A percentile compares a stretch with the other conserved stretches of the same genome.
These are phyloP conservation scores for Pocillopora grandis DNA, from an alignment of 92 coral and sea anemone species.

Conservation along the genomic window DNA sequence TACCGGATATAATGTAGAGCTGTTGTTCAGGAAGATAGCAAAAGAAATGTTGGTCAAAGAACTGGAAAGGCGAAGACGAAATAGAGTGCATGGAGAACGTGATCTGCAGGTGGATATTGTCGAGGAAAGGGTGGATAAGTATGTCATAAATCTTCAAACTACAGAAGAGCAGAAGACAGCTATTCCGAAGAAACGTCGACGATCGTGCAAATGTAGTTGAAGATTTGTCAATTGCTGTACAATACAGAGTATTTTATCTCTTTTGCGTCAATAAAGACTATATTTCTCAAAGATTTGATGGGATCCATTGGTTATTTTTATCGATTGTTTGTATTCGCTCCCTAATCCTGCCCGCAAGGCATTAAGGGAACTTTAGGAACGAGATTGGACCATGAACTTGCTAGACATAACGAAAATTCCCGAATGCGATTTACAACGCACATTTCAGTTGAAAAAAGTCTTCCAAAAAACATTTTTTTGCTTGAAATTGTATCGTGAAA, in stretches of 20 bases:
- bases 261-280: not conserved
- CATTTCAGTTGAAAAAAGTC: no score
- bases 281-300: not conserved
- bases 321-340: no score
- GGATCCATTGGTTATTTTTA: no score
- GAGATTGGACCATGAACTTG: no score
- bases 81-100: not conserved
- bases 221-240: not conserved
- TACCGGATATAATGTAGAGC: conserved; percentile 84
- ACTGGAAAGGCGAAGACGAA: conserved; percentile 19
- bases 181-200: not conserved
- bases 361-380: no score
- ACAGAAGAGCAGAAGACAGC: not conserved
- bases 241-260: not conserved
- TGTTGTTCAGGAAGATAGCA: conserved; percentile 72
- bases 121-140: conserved; percentile 17
- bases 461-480: no score
- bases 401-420: no score
- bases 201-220: conserved; percentile 28
- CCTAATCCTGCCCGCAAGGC: no score
- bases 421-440: no score
- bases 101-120: not conserved
- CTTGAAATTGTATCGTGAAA: no score
- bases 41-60: conserved; percentile 57
- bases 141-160: not conserved